A percentile compares a stretch with the other conserved stretches of the same genome.
Conservation (phyloP, 2,113 vertebrate genomes). For the Herpetotheres cachinnans region DNA sequence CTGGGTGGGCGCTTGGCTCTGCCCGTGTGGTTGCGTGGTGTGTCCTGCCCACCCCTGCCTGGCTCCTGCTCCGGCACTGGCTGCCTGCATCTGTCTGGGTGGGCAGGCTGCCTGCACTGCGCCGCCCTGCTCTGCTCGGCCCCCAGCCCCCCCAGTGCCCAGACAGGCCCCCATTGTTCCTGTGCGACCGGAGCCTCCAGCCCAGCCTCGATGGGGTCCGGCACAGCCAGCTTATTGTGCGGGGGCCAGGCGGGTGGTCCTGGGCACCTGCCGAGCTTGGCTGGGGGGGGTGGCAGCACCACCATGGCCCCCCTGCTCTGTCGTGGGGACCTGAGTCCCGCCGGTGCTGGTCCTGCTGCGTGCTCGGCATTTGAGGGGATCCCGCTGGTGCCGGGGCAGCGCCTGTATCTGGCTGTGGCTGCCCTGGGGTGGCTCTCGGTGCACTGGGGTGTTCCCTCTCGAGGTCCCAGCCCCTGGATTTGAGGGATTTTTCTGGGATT, state of each 20-base stretch:
- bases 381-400: rapidly evolving
- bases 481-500: neutral
- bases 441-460: neutral
- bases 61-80: neutral
- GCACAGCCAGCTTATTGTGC: neutral
- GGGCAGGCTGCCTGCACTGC: neutral
- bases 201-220: rapidly evolving
- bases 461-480: neutral
- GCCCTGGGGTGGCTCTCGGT: rapidly evolving
- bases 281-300: neutral
- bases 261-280: neutral
- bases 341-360: neutral
- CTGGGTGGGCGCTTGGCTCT: neutral
- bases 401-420: no score
- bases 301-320: neutral
- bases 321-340: neutral
- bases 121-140: neutral
- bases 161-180: neutral
- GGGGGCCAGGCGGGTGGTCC: neutral
- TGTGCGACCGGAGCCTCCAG: neutral
- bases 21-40: neutral
- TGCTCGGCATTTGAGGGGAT: neutral
- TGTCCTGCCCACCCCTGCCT: neutral
- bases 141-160: neutral
- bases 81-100: neutral